phyloP scores from a whole-genome alignment of 1,140 invertebrate species.

The Camponotus vicinus region DNA sequence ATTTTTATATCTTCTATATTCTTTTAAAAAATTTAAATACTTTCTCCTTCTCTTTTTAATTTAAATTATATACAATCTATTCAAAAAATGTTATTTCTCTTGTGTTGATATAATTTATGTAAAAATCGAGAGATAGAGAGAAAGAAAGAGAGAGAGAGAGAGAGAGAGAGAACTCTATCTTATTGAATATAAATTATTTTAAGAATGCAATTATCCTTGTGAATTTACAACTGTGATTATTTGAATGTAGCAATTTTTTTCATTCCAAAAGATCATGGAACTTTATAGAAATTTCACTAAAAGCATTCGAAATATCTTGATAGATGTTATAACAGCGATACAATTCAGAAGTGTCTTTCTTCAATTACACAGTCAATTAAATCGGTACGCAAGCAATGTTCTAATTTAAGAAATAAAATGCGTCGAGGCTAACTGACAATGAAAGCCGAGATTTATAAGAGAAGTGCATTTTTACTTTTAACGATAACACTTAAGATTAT shows the following conservation, averaged over 20 bases:
- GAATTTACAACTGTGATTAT: background rate
- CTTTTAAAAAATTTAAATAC: background rate
- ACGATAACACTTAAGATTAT: slow-evolving; percentile 81
- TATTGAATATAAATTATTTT: slow-evolving; percentile 3
- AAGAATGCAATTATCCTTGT: background rate
- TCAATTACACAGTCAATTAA: slow-evolving; percentile 7
- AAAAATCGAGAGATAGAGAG: background rate
- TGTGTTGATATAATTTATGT: background rate
- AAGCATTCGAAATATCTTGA: background rate
- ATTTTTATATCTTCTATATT: background rate
- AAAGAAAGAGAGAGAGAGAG: no score
- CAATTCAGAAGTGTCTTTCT: background rate
- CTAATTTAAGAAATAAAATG: slow-evolving; percentile 57
- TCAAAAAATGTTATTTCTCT: background rate
- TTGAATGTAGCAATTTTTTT: background rate
- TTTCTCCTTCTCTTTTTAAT: background rate
- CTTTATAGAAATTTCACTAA: background rate
- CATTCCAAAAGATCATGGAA: background rate
- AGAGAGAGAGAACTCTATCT: background rate
- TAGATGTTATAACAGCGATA: background rate
- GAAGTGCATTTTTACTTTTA: slow-evolving; percentile 77
- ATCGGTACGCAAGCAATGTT: slow-evolving; percentile 30
- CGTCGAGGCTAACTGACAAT: slow-evolving; percentile 56
- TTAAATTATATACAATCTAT: background rate
- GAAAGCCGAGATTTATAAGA: slow-evolving; percentile 80